Conservation (phyloP, 2,113 vertebrate genomes). For the Piaya cayana region DNA sequence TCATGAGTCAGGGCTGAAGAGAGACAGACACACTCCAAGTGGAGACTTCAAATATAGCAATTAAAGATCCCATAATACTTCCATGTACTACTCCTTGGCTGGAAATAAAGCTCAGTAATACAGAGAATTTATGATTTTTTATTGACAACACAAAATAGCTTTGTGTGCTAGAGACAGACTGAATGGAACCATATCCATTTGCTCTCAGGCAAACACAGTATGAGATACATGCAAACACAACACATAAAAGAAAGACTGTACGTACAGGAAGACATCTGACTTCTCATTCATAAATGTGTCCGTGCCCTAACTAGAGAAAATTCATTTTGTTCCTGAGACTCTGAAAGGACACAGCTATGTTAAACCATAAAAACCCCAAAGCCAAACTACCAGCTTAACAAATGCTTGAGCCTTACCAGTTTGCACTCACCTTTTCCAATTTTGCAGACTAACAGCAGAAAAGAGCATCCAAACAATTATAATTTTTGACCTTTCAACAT, state of each 20-base stretch:
- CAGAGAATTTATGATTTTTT: not conserved
- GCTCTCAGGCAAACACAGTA: not conserved
- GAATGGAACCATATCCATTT: not conserved
- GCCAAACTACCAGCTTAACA: not conserved
- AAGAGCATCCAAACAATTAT: not conserved
- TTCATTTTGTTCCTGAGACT: not conserved
- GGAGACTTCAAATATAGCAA: not conserved
- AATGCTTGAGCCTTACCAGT: not conserved
- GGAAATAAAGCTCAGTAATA: not conserved
- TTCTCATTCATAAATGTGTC: not conserved
- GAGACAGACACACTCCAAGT: not conserved
- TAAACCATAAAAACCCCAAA: not conserved
- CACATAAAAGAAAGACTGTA: fast-evolving
- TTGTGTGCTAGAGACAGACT: not conserved
- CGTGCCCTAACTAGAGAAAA: not conserved
- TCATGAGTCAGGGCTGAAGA: not conserved
- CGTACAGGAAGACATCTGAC: not conserved
- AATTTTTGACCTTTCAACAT: not conserved
- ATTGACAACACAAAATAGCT: not conserved
- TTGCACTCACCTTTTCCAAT: not conserved
- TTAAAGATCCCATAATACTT: not conserved
- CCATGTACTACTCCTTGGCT: not conserved
- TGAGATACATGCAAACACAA: not conserved
- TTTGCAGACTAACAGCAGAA: not conserved
- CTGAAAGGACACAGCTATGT: not conserved